Evolutionary conservation across 1,140 invertebrate species (phyloP).

Genomic region (Brachionus koreanus): DNA sequence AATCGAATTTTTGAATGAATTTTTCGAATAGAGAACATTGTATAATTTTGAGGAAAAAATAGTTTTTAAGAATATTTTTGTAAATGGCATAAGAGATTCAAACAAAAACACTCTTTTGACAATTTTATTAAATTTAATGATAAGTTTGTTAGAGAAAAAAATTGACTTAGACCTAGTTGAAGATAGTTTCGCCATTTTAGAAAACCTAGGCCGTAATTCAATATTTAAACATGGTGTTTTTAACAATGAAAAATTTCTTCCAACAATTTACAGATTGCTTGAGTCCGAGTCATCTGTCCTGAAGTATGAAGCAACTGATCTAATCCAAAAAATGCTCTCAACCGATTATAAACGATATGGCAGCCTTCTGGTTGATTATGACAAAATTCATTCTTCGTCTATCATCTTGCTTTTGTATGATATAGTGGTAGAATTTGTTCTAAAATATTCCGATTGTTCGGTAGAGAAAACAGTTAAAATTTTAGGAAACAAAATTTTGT

Average conservation of each 20-base stretch:
- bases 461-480: not conserved
- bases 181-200: not conserved
- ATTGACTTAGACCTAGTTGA: not conserved
- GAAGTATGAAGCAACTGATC: not conserved
- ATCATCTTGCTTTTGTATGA: not conserved
- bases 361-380: not conserved
- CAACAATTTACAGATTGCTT: not conserved
- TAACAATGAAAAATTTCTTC: not conserved
- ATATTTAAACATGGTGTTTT: not conserved
- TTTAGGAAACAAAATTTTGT: not conserved
- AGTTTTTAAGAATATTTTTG: conserved; percentile 4
- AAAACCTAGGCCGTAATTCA: not conserved
- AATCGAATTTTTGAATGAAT: not conserved
- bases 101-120: not conserved
- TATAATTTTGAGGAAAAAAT: conserved; percentile 4
- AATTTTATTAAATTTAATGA: not conserved
- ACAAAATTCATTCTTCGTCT: not conserved
- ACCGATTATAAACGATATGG: conserved; percentile 23
- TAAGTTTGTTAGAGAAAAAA: not conserved
- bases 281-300: not conserved
- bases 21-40: not conserved
- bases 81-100: not conserved
- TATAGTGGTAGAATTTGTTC: not conserved
- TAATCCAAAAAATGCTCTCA: not conserved
- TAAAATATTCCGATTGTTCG: not conserved